A percentile compares a stretch with the other conserved stretches of the same genome.
Evolutionary conservation across 2,797 vertebrate species (phyloP).

Genomic region (Manis pentadactyla): DNA sequence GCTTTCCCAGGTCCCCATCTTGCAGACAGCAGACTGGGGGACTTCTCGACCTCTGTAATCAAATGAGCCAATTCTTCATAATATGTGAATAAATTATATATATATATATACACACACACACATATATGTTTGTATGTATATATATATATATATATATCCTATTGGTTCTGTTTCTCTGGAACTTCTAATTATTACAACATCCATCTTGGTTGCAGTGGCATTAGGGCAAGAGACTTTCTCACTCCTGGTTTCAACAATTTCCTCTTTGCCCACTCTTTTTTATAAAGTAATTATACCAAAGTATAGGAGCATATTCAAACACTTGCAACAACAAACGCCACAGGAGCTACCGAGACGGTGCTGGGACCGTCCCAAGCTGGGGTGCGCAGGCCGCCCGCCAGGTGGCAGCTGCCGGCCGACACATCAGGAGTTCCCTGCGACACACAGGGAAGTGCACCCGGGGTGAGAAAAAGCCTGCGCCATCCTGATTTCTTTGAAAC

Average conservation of each 20-base stretch:
- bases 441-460: neutral
- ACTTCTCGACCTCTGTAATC: neutral
- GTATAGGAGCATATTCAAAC: neutral
- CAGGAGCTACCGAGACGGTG: no score
- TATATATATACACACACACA: no score
- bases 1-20: neutral
- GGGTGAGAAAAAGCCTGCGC: neutral
- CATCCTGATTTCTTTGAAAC: neutral
- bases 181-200: no score
- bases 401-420: neutral
- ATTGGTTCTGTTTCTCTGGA: neutral
- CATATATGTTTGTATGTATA: no score
- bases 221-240: neutral
- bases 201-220: accelerated
- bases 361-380: neutral
- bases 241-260: no score
- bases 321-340: neutral
- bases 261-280: neutral
- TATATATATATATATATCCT: no score
- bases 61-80: neutral
- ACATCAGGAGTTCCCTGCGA: no score
- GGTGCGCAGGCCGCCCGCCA: accelerated
- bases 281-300: neutral
- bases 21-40: neutral
- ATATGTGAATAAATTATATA: neutral